These are phyloP conservation scores for Coracias cyanogaster DNA, from an alignment of 2,797 vertebrate species.

Conservation along the genomic window DNA sequence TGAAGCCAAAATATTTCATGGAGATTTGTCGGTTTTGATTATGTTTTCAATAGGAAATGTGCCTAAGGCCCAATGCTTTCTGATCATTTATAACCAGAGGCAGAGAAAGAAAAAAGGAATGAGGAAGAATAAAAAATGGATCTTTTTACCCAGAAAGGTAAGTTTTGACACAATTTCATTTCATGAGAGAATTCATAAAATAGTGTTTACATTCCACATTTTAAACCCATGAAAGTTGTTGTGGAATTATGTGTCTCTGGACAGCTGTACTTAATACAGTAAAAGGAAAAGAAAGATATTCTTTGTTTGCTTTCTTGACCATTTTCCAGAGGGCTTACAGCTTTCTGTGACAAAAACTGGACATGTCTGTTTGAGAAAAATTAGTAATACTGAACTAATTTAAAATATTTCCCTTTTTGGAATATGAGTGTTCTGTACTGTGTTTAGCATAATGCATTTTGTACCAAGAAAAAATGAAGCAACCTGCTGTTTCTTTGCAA, in stretches of 20 bases:
- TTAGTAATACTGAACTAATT: slow-evolving; percentile 53
- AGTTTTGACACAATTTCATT: background rate
- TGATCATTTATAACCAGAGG: background rate
- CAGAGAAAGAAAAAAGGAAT: background rate
- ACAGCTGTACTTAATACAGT: background rate
- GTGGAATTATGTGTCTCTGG: background rate
- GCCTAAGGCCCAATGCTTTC: background rate
- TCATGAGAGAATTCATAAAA: background rate
- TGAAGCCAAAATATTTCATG: background rate
- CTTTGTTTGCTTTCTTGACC: background rate
- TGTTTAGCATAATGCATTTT: slow-evolving; percentile 53
- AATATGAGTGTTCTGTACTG: background rate
- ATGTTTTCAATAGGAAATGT: background rate
- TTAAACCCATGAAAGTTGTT: background rate
- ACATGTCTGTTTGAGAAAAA: background rate
- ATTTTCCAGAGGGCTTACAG: background rate
- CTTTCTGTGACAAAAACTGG: slow-evolving; percentile 16
- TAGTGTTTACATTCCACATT: background rate
- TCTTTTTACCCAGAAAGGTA: background rate
- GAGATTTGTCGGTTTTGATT: slow-evolving; percentile 3
- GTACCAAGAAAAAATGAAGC: slow-evolving; percentile 23
- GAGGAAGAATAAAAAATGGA: background rate
- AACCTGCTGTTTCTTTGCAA: slow-evolving; percentile 63
- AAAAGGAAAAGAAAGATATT: background rate
- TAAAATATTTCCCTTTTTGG: slow-evolving; percentile 24